phyloP scores from a whole-genome alignment of 2,888 invertebrate species.

The Rosalia funebris region DNA sequence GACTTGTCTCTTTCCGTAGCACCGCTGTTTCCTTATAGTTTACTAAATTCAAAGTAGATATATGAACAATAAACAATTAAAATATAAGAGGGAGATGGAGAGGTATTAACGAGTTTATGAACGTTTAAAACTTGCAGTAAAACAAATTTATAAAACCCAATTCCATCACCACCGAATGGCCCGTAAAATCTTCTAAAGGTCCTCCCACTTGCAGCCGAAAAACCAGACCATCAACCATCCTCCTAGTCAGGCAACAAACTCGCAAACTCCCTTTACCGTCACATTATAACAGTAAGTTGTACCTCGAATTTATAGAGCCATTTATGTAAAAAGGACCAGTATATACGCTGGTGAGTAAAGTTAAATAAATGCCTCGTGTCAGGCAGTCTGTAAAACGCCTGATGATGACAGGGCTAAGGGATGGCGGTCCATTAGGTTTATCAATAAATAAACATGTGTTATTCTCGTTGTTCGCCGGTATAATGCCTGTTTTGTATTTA shows the following conservation, averaged over 20 bases:
- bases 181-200: too few relatives aligned
- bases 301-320: conserved; percentile 55
- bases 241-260: not conserved
- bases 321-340: conserved; percentile 54
- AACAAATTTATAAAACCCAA: too few relatives aligned
- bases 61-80: too few relatives aligned
- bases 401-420: conserved; percentile 26
- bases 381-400: conserved; percentile 37
- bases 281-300: conserved; percentile 53
- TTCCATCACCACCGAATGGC: too few relatives aligned
- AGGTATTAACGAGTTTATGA: too few relatives aligned
- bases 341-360: conserved; percentile 51
- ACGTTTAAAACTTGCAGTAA: too few relatives aligned
- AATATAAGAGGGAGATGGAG: too few relatives aligned
- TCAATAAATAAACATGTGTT: conserved; percentile 25
- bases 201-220: too few relatives aligned
- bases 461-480: conserved; percentile 2
- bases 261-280: conserved; percentile 42
- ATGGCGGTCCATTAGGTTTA: conserved; percentile 20
- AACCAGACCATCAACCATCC: too few relatives aligned
- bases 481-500: conserved; percentile 1
- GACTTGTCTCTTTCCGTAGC: too few relatives aligned
- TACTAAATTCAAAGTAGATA: too few relatives aligned
- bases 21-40: too few relatives aligned
- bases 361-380: conserved; percentile 50